Base-by-base conservation (phyloP, 2,888 invertebrate genomes). In the Sinotaia quadrata region DNA sequence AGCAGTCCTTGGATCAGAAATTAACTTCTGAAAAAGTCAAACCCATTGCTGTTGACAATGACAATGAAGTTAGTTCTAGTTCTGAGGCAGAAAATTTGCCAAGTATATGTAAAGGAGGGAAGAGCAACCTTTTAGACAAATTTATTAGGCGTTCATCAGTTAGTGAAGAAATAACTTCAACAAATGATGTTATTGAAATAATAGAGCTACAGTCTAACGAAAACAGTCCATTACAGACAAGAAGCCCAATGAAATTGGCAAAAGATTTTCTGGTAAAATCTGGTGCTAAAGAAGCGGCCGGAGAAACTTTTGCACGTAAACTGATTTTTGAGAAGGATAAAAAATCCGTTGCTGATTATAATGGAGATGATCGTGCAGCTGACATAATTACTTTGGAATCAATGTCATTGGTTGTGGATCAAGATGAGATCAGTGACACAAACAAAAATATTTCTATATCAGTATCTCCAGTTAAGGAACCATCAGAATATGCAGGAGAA, bases 31-130 rank as follows among this genome's bases (percentile, higher is more conserved):
- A 65, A 54, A 65, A 65, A 29, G 4, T 8, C 15, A 60, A 47
- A 41, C 62, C 27, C 34, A 44, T n/a, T 8, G 18, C 44, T 5
- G 36, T 65, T 8, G 75, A 75, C 24, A 76, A 81, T 71, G 83
- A 82, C 36, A 78, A 81, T 65, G 84, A 84, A 67, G 85, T 85
- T 7, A 85, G 82, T 56, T 84, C 84, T 18, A 84, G 82, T 66
- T 84, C 85, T 4, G 85, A 84, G 52, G 78, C 83, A 8, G 83
- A 83, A 24, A 69, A 68, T 47, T 31, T 63, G 8, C 67, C 68
- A 10, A 33, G 63, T 4, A 47, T 27, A 4, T 57, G 24, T 18
- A 71, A 70, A 61, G 58, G 54, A 57, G 52, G 75, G 65, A 69
- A 74, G 69, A 62, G 60, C 10, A 72, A 74, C 34, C 41, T 74